Conservation (phyloP, 2,797 vertebrate species). For the Microhierax caerulescens region DNA sequence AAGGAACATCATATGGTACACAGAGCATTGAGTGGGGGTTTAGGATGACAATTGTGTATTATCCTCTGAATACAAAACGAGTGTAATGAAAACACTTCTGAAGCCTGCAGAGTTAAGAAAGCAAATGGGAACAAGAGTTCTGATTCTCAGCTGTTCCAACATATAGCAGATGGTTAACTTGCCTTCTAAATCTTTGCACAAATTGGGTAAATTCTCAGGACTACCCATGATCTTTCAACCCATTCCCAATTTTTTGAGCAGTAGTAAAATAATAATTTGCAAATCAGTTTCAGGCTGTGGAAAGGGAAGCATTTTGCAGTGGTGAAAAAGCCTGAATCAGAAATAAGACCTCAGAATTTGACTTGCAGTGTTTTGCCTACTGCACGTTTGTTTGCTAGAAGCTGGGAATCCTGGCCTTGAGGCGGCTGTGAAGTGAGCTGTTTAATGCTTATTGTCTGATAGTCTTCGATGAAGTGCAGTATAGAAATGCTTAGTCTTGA, state of each 20-base stretch:
- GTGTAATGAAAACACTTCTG: conserved; percentile 13
- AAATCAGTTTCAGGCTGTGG: not conserved
- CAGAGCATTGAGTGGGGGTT: not conserved
- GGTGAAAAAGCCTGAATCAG: not conserved
- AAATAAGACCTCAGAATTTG: not conserved
- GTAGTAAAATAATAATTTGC: not conserved
- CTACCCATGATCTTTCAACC: not conserved
- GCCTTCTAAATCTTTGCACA: not conserved
- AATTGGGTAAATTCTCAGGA: not conserved
- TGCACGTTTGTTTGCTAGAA: not conserved
- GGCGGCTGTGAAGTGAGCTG: not conserved
- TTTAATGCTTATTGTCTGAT: not conserved
- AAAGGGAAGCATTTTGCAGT: not conserved
- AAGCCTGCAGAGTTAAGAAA: not conserved
- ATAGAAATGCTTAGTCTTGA: not conserved
- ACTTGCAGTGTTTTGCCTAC: not conserved
- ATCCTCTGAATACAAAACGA: not conserved
- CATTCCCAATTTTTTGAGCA: not conserved
- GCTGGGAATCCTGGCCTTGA: not conserved
- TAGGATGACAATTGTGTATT: not conserved
- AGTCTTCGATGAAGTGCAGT: not conserved
- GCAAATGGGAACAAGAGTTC: not conserved
- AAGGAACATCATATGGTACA: not conserved
- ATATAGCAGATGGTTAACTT: conserved; percentile 18
- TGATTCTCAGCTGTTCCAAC: not conserved